Base-by-base conservation (phyloP, 64 coral and sea anemone species). In the Dendrophyllia cribrosa region DNA sequence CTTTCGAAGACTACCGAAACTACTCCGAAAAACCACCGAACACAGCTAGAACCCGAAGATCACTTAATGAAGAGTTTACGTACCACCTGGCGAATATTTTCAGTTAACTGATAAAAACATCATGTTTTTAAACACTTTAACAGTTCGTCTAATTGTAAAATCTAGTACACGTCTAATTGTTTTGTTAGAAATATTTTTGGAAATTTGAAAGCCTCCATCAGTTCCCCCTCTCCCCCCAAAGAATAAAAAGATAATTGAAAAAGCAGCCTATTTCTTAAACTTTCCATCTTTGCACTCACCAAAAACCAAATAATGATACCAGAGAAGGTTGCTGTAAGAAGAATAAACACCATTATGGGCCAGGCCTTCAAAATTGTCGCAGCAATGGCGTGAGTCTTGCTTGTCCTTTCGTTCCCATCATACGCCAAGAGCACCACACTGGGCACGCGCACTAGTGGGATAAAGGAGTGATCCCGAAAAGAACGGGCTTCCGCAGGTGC, bases 241-340 rank as follows among this genome's bases (percentile, higher is more conserved):
- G 34, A 34, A 34, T 1, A 56, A 56, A 12, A 1, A 56, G 53
- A 7, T 7, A 56, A 16, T 23, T 70, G 6, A 23, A 20, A n/a
- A 70, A 4, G 34, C 55, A 5, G 24, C 14, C 1, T 47, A 11
- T 9, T n/a, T n/a, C 9, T 20, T 19, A 76, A 17, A 1, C 11
- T 45, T 11, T 43, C n/a, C 62, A 6, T 56, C 23, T 20, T 3
- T 56, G 4, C 9, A 92, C 97, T 96, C 88, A 98, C 97, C 82
- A 98, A 75, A 56, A 95, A 98, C 97, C 97, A 98, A 73, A 98
- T 76, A 14, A 98, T 88, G 71, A 98, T 98, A 15, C 97, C 97
- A n/a, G 97, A 95, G 3, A 93, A 73, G 2, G 88, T 67, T 2
- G 97, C 97, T 9, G 94, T 84, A 3, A 98, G 90, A 5, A 98